Evolutionary conservation across 2,888 invertebrate species (phyloP).

Genomic region (Cremastobaeus sp.): DNA sequence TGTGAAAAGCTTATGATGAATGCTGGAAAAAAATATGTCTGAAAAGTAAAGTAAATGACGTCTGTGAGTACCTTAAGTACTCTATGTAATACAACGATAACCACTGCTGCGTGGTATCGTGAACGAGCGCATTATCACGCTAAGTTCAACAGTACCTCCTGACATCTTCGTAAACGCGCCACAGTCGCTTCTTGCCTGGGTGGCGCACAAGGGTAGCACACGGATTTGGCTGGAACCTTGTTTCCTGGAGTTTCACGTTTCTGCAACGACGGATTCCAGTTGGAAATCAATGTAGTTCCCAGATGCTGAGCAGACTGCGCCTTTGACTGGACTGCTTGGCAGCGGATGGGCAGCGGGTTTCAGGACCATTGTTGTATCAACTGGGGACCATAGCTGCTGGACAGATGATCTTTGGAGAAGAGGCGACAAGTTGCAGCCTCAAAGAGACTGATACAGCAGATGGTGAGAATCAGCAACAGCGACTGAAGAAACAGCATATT

Average conservation of each 20-base stretch:
- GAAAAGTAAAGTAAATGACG: conserved; percentile 32
- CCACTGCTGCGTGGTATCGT: conserved; percentile 49
- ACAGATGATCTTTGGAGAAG: too few relatives aligned
- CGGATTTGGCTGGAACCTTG: background rate
- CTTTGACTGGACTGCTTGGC: too few relatives aligned
- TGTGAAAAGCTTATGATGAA: conserved; percentile 30
- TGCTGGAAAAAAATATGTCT: conserved; percentile 45
- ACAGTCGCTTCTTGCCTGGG: conserved; percentile 54
- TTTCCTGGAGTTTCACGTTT: background rate
- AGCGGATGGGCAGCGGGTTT: too few relatives aligned
- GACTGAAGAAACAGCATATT: too few relatives aligned
- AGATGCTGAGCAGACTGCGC: too few relatives aligned
- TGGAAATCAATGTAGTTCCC: too few relatives aligned
- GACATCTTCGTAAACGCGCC: conserved; percentile 54
- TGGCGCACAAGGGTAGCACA: background rate
- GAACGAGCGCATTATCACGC: conserved; percentile 64
- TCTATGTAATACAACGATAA: conserved; percentile 33
- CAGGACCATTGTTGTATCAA: too few relatives aligned
- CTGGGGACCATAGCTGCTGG: too few relatives aligned
- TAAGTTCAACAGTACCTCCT: conserved; percentile 67
- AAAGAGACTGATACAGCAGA: too few relatives aligned
- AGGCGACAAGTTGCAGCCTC: too few relatives aligned
- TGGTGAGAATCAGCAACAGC: too few relatives aligned
- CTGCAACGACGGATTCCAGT: too few relatives aligned
- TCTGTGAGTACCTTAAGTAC: conserved; percentile 17